Conservation (phyloP, 2,113 vertebrate genomes). For the Anolis carolinensis region DNA sequence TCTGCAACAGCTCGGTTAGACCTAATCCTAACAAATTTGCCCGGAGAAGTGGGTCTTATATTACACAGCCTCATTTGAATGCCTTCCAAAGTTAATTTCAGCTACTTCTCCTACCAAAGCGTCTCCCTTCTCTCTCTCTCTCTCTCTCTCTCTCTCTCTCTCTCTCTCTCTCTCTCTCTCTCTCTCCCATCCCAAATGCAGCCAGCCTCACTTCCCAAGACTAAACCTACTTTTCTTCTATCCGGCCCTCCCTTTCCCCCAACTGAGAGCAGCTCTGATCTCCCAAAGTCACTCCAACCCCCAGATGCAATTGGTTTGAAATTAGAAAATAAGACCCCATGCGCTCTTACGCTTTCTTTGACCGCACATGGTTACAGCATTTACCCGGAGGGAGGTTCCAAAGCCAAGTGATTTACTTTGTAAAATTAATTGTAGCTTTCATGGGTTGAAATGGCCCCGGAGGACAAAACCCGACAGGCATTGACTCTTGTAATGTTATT, state of each 20-base stretch:
- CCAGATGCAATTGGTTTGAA: constrained; percentile 56
- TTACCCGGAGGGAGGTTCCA: constrained; percentile 54
- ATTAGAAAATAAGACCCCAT: constrained; percentile 65
- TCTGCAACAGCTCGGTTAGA: constrained; percentile 74
- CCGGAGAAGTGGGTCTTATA: constrained; percentile 74
- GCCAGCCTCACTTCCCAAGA: not conserved
- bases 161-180: not conserved
- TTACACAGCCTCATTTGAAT: constrained; percentile 74
- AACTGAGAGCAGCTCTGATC: constrained; percentile 24
- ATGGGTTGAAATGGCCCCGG: constrained; percentile 54
- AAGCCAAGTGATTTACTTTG: constrained; percentile 62
- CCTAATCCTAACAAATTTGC: constrained; percentile 77
- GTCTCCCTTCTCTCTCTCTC: not conserved
- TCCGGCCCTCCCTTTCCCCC: not conserved
- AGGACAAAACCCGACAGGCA: constrained; percentile 63
- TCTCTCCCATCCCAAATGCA: not conserved
- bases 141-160: not conserved
- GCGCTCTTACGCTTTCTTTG: constrained; percentile 26
- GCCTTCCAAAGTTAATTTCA: constrained; percentile 73
- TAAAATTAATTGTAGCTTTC: constrained; percentile 70
- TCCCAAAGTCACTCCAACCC: constrained; percentile 16
- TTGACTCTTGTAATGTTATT: constrained; percentile 41
- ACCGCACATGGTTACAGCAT: constrained; percentile 33
- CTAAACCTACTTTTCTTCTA: not conserved
- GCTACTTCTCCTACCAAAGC: constrained; percentile 57